Evolutionary conservation across 2,888 invertebrate species (phyloP), one percentile per base, ranked within the genome.

Genomic region (Axea sp.): DNA sequence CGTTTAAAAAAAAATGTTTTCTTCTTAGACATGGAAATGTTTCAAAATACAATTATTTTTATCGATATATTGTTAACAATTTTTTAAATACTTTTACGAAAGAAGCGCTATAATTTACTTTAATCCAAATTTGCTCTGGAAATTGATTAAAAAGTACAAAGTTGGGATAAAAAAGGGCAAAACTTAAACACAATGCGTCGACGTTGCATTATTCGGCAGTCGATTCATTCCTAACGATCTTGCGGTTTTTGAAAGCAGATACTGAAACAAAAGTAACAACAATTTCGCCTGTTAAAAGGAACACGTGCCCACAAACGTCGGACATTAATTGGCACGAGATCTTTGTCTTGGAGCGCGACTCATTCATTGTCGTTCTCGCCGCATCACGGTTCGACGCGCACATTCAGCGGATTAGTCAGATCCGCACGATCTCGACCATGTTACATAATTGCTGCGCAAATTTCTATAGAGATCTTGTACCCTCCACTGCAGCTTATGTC

Each of bases 301-400:
- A 69, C 72, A 53, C 55, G 80, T 77, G 78, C 78, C 79, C 82
- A 80, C 80, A 80, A 80, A 81, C 80, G 84, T 84, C 79, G 84
- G 83, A 85, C 87, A 86, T 86, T 86, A 87, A 87, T 87, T 87
- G 87, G 86, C 82, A 81, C 77, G 84, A 82, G 84, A 87, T 87
- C 87, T 86, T 87, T 87, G 87, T 87, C 81, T 81, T 71, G 73
- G 76, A 72, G 78, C 77, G 81, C 81, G 79, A 80, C 77, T 81
- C 84, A 80, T 79, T 82, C 81, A 85, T 86, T 86, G 85, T 86
- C 81, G 82, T 79, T 68, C 77, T 73, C 78, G 76, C 78, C 79
- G 78, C 80, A 76, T 81, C 81, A 85, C 83, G 83, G 85, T 87
- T 87, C 85, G 84, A 80, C 82, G 84, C 78, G 76, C 80, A 78